Evolutionary conservation across 2,888 invertebrate genomes (phyloP), one percentile per base, ranked within the genome.

Genomic region (Cephonodes hylas): DNA sequence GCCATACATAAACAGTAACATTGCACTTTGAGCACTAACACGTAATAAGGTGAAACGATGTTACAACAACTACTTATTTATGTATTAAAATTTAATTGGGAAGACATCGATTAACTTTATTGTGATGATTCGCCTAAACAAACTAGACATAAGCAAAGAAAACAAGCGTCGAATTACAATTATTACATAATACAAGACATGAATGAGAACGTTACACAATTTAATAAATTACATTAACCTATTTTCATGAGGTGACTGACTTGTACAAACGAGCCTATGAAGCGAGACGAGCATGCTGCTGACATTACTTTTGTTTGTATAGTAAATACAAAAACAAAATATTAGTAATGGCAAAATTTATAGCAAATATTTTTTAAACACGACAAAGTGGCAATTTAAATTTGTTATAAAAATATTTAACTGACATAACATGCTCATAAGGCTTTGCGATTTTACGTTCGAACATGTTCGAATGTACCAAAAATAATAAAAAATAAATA

Each of bases 41-140:
- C 18, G 31, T 31, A 27, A 10, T 18, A 18, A 18, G 18, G 15
- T 31, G 27, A 31, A 10, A 31, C 53, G 53, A 23, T 53, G 10
- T 18, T 6, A 31, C 31, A 53, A 53, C 10, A 53, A 27, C 31
- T 27, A 27, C 27, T 31, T 18, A 15, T 53, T 18, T 15, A 48
- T 48, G 25, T 10, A 53, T 27, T 53, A 53, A 53, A 53, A 53
- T 27, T 53, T 53, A 53, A 31, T 53, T 4, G 53, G 53, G 31
- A 53, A 31, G 53, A 53, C 53, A 53, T 10, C 31, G 18, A 53
- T 53, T 53, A 31, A 31, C 18, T 15, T 53, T 18, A 8, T 53
- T 18, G 0, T 18, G 53, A 15, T 18, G 18, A 53, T 53, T 27
- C 4, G 8, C 18, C 3, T 10, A 18, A 20, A 5, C 13, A 48